phyloP scores from a whole-genome alignment of 2,113 vertebrate genomes.

The Mastomys coucha region DNA sequence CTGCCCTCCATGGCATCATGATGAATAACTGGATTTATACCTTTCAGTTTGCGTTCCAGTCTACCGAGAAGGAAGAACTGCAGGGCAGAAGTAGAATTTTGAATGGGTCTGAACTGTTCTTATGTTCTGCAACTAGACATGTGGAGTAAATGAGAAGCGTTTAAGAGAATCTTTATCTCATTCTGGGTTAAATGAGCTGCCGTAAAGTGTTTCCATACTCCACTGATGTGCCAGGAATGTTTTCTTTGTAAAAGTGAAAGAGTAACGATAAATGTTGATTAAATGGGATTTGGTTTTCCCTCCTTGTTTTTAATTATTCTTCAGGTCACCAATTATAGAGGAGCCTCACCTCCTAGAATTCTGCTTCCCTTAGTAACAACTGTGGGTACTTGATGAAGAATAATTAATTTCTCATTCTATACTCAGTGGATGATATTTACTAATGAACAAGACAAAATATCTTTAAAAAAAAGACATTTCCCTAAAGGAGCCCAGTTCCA shows the following conservation, averaged over 20 bases:
- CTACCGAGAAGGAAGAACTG: slow-evolving; percentile 7
- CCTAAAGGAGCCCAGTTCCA: background rate
- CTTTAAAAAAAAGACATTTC: background rate
- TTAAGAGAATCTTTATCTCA: slow-evolving; percentile 26
- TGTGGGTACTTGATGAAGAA: slow-evolving; percentile 12
- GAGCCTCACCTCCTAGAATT: background rate
- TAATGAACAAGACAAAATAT: background rate
- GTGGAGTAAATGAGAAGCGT: background rate
- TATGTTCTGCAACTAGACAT: background rate
- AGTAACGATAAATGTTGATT: slow-evolving; percentile 44
- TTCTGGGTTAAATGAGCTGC: slow-evolving; percentile 61
- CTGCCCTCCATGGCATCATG: background rate
- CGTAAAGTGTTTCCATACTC: background rate
- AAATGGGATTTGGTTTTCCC: slow-evolving; percentile 48
- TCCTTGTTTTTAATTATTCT: slow-evolving; percentile 63
- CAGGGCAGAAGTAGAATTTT: background rate
- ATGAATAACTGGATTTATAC: background rate
- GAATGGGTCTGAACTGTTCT: background rate
- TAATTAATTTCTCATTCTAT: slow-evolving; percentile 32
- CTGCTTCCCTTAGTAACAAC: background rate
- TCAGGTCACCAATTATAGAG: background rate
- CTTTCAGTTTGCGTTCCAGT: background rate
- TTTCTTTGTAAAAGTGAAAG: slow-evolving; percentile 55
- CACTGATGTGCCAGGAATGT: background rate
- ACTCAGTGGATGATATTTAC: background rate